Conservation (phyloP, 2,113 vertebrate genomes). For the Leucoraja erinaceus region DNA sequence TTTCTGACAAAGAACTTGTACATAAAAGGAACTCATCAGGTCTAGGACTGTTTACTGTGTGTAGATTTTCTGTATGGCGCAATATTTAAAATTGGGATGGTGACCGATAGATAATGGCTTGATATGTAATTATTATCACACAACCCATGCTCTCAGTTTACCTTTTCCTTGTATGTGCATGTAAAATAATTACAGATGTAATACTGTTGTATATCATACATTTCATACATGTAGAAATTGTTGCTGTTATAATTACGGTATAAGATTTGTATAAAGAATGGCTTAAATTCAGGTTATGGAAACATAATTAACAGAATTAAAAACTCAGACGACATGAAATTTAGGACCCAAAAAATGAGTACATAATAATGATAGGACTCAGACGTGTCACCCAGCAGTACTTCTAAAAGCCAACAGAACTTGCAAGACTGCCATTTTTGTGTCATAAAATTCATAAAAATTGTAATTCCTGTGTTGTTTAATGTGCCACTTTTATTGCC, state of each 20-base stretch:
- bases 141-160: neutral
- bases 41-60: neutral
- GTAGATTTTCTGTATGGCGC: neutral
- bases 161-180: neutral
- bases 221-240: neutral
- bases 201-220: neutral
- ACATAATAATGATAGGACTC: neutral
- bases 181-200: neutral
- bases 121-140: neutral
- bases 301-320: neutral
- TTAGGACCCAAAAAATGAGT: neutral
- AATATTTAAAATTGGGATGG: neutral
- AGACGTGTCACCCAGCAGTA: neutral
- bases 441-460: neutral
- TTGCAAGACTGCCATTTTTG: neutral
- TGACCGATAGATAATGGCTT: neutral
- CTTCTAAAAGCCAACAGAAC: neutral
- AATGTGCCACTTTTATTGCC: neutral
- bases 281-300: neutral
- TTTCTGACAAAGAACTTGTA: neutral
- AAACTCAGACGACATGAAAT: neutral
- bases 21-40: neutral
- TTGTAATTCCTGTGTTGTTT: neutral
- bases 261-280: neutral
- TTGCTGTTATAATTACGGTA: neutral